These are phyloP conservation scores for Camponotus vicinus DNA, from an alignment of 1,140 invertebrate species.

Conservation along the genomic window DNA sequence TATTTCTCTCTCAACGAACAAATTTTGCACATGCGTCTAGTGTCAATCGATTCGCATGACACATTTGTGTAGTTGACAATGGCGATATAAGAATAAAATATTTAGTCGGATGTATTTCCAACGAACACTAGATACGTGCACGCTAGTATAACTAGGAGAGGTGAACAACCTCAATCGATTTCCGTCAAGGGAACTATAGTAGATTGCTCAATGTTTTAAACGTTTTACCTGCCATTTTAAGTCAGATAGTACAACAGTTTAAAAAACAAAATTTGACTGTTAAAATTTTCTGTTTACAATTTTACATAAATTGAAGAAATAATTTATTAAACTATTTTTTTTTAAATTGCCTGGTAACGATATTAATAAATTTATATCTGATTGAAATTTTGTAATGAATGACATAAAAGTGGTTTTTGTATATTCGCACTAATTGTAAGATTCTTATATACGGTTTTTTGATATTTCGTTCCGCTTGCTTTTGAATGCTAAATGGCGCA, in stretches of 20 bases:
- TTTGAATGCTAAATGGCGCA: slow-evolving; percentile 38
- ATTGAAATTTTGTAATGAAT: slow-evolving; percentile 28
- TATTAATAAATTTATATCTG: background rate
- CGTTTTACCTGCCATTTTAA: background rate
- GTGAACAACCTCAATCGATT: slow-evolving; percentile 61
- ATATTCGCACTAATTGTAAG: background rate
- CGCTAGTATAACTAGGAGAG: slow-evolving; percentile 38
- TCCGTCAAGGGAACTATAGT: slow-evolving; percentile 19
- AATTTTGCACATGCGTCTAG: background rate
- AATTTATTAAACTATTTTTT: background rate
- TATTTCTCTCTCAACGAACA: background rate
- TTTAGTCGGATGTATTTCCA: slow-evolving; percentile 8
- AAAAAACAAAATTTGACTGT: background rate
- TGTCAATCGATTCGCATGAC: slow-evolving; percentile 26
- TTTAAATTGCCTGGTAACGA: background rate
- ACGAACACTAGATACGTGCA: slow-evolving; percentile 34
- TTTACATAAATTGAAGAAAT: background rate
- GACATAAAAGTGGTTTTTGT: background rate
- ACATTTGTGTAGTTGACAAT: background rate
- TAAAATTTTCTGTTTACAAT: background rate
- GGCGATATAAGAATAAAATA: slow-evolving; percentile 31
- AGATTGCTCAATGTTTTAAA: slow-evolving; percentile 20
- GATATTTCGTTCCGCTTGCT: slow-evolving; percentile 13
- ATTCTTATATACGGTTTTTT: background rate
- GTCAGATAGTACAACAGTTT: background rate